phyloP scores from a whole-genome alignment of 2,113 vertebrate genomes.

The Gracilinanus agilis region DNA sequence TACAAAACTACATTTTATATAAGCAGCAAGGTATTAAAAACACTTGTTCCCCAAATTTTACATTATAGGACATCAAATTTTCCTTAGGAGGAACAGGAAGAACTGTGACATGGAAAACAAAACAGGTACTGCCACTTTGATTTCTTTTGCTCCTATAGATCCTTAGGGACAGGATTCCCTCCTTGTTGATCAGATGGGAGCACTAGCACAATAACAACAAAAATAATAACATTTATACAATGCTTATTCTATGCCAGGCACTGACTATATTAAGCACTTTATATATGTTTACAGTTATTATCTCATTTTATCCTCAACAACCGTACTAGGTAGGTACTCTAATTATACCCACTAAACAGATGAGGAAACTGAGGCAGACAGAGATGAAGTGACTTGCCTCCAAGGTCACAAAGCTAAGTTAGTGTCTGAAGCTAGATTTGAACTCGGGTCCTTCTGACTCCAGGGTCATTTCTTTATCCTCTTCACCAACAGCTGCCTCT shows the following conservation, averaged over 20 bases:
- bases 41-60: constrained; percentile 19
- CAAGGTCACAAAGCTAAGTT: neutral
- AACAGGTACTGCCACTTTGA: neutral
- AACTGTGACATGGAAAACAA: constrained; percentile 34
- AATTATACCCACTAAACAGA: neutral
- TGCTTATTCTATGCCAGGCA: neutral
- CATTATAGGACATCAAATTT: constrained; percentile 26
- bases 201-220: neutral
- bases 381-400: neutral
- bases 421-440: neutral
- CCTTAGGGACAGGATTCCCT: constrained; percentile 10
- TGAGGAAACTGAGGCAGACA: neutral
- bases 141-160: constrained; percentile 21
- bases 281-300: too few relatives aligned
- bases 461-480: neutral
- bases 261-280: too few relatives aligned
- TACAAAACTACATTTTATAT: constrained; percentile 33
- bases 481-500: neutral
- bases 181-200: neutral
- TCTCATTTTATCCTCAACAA: too few relatives aligned
- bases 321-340: neutral
- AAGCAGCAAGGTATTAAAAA: constrained; percentile 45
- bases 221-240: neutral
- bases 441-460: neutral
- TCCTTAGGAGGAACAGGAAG: constrained; percentile 32